Evolutionary conservation across 1,140 invertebrate genomes (phyloP), one percentile per base, ranked within the genome.

Genomic region (Euura saliciscinereae): DNA sequence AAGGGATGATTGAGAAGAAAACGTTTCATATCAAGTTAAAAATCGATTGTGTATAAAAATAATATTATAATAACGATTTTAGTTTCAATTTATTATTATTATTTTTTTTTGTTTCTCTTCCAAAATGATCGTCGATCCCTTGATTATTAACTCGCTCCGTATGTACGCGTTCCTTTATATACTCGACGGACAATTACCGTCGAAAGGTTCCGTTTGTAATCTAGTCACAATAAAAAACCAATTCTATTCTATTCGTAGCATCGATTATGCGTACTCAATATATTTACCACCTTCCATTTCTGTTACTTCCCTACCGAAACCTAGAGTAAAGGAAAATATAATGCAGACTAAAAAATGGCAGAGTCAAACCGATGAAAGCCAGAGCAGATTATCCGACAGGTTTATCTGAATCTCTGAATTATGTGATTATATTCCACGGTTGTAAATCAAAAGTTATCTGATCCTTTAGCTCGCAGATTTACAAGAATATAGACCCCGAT

Each of bases 181-280:
- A 59, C 51, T 83, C 83, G 83, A 78, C 81, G 81, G 51, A 78
- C 79, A 82, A 81, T 77, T 76, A 78, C 76, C 82, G 83, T 81
- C 82, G 79, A 76, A 76, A 82, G 81, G 81, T 80, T 84, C 83
- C 81, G 83, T 86, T 87, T 87, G 84, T 87, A 87, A 86, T 87
- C 85, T 87, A 87, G 85, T 86, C 85, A 86, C 85, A 86, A 87
- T 87, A 86, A 87, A 28, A 85, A 87, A 82, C 80, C 83, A 86
- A 86, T 85, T 86, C 83, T 86, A 87, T 85, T 87, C 85, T 87
- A 86, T 70, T 4, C 51, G 51, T 59, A 59, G 51, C 51, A 8
- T 59, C 13, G 13, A 59, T 59, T n/a, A n/a, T 59, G 51, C 6
- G 5, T 8, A 11, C 13, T 59, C 5, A 5, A 59, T 59, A 59